Conservation (phyloP, 1,140 invertebrate genomes). For the Mamestra configurata region DNA sequence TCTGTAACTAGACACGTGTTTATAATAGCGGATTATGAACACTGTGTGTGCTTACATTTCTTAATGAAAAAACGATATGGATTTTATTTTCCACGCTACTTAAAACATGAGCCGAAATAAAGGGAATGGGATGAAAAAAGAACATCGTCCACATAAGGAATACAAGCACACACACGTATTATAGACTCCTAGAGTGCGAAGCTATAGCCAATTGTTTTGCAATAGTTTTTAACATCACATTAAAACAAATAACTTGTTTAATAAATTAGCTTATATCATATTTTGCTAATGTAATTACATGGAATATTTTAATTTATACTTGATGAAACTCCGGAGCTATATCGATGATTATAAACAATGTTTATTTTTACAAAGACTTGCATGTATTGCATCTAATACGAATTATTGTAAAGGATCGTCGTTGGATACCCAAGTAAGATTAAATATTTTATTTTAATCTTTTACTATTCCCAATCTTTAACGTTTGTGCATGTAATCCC, state of each 20-base stretch:
- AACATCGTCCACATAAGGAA: slow-evolving; percentile 46
- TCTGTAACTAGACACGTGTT: slow-evolving; percentile 79
- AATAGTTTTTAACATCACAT: slow-evolving; percentile 82
- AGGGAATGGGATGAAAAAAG: background rate
- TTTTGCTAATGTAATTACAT: slow-evolving; percentile 79
- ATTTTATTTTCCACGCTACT: background rate
- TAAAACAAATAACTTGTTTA: slow-evolving; percentile 70
- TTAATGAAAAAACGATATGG: slow-evolving; percentile 6
- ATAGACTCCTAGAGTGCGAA: slow-evolving; percentile 81
- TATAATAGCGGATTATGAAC: slow-evolving; percentile 66
- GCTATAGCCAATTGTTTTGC: slow-evolving; percentile 85
- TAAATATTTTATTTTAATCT: slow-evolving; percentile 72
- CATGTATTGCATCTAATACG: slow-evolving; percentile 72
- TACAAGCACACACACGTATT: slow-evolving; percentile 66
- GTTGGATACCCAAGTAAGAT: slow-evolving; percentile 85
- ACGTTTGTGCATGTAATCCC: slow-evolving; percentile 58
- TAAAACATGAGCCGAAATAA: background rate
- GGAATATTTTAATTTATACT: slow-evolving; percentile 69
- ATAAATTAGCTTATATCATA: slow-evolving; percentile 81
- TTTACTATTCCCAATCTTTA: slow-evolving; percentile 70
- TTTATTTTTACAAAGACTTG: slow-evolving; percentile 64
- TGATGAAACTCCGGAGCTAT: slow-evolving; percentile 62
- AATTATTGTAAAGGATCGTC: slow-evolving; percentile 84
- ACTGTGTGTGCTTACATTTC: slow-evolving; percentile 67
- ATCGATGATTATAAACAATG: slow-evolving; percentile 59